Evolutionary conservation across 2,113 vertebrate genomes (phyloP), one percentile per base, ranked within the genome.

Genomic region (Bolborhynchus lineola): DNA sequence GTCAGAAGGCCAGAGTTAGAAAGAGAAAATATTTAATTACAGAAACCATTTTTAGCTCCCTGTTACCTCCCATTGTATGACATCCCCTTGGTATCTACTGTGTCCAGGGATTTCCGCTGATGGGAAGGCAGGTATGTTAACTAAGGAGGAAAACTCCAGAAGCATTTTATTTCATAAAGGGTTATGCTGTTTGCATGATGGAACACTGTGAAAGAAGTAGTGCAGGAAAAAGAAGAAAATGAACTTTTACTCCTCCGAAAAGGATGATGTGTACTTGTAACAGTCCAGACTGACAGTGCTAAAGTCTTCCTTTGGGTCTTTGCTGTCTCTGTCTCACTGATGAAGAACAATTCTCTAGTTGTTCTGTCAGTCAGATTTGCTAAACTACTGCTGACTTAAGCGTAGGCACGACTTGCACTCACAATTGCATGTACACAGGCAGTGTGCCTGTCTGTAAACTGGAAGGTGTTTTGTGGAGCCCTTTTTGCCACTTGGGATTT

Each of bases 381-480:
- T 74, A 25, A 91, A 78, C 10, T 75, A 83, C 37, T 19, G 33
- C 39, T 92, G 44, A 16, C 42, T 70, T 53, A 11, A 59, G 21
- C 16, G 78, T 59, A 80, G n/a, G 20, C 4, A 2, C 37, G 28
- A 18, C 1, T 13, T 64, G 10, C 7, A 7, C 63, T 88, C 62
- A 11, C 9, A 2, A 59, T 16, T 53, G 44, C 55, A 13, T 49
- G 47, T 49, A 49, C 1, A 4, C 4, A n/a, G 46, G 23, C 81
- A 67, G 18, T 1, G 0, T 84, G 37, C 26, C 35, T 42, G 0
- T 76, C 59, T 79, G 16, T 67, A 59, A 89, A 33, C 57, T 10
- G 3, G 39, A 65, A 42, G 35, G 9, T 3, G 4, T 68, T n/a
- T 39, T 82, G 13, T 47, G 16, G 24, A 71, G 49, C 81, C 35